Percentiles rank a stretch among this genome's conserved stretches.
Evolutionary conservation across 2,113 vertebrate species (phyloP).

Genomic region (Dendropsophus ebraccatus): DNA sequence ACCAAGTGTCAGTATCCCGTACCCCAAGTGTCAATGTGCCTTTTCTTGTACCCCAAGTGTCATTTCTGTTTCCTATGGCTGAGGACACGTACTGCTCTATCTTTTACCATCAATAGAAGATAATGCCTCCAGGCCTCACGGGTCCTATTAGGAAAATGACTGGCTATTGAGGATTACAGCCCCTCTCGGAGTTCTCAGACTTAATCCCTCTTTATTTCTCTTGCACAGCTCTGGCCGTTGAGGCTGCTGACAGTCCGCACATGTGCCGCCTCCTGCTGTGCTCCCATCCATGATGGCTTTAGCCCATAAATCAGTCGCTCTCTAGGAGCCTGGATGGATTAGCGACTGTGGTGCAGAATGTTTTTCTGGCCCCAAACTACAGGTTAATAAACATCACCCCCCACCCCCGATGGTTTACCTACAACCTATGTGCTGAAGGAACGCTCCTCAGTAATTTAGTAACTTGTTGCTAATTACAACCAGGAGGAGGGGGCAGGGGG

Average conservation of each 20-base stretch:
- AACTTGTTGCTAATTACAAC: constrained; percentile 41
- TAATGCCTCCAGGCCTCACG: background rate
- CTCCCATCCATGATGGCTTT: constrained; percentile 4
- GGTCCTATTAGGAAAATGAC: background rate
- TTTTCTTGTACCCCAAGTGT: background rate
- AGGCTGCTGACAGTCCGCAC: background rate
- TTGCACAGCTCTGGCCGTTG: background rate
- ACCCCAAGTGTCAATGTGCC: background rate
- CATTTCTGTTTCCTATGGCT: background rate
- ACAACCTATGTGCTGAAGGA: constrained; percentile 22
- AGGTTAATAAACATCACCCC: constrained; percentile 23
- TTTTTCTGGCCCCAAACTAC: constrained; percentile 28
- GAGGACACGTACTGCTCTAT: background rate
- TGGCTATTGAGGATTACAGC: background rate
- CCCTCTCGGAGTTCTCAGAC: background rate
- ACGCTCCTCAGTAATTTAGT: background rate
- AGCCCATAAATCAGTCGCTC: constrained; percentile 5
- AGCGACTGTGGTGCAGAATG: background rate
- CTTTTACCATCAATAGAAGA: background rate
- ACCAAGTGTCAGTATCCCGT: background rate
- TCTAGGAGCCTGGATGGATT: background rate
- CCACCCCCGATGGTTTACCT: background rate
- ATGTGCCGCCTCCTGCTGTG: background rate
- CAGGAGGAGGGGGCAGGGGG: background rate
- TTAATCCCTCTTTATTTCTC: background rate